Evolutionary conservation across 2,113 vertebrate genomes (phyloP).

Genomic region (Fulmarus glacialis): DNA sequence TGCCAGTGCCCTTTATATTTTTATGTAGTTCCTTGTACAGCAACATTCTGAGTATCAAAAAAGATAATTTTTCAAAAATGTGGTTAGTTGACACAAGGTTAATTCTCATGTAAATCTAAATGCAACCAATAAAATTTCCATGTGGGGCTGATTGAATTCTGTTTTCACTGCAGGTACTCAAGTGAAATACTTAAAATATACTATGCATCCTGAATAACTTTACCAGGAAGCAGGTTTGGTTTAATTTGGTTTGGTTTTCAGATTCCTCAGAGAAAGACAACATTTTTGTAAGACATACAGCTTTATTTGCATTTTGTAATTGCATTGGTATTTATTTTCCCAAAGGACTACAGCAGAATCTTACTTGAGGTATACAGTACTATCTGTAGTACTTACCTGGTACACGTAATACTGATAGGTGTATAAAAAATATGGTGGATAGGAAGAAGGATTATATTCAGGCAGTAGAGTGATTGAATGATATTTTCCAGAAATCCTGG

Average conservation of each 20-base stretch:
- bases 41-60: background rate
- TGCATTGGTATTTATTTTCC: background rate
- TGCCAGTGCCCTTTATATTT: background rate
- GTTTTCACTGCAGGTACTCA: background rate
- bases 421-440: background rate
- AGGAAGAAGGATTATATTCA: background rate
- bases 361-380: background rate
- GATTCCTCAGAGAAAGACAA: background rate
- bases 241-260: background rate
- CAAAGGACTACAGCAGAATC: background rate
- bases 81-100: background rate
- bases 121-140: background rate
- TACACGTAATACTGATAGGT: background rate
- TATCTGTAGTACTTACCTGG: background rate
- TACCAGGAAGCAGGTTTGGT: background rate
- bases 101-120: background rate
- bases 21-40: background rate
- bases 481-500: background rate
- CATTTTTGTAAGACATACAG: background rate
- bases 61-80: background rate
- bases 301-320: slow-evolving; percentile 32
- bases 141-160: background rate
- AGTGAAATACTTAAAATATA: background rate
- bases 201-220: background rate
- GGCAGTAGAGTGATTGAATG: background rate